phyloP scores from a whole-genome alignment of 2,888 invertebrate genomes.

The Stenchaetothrips biformis region DNA sequence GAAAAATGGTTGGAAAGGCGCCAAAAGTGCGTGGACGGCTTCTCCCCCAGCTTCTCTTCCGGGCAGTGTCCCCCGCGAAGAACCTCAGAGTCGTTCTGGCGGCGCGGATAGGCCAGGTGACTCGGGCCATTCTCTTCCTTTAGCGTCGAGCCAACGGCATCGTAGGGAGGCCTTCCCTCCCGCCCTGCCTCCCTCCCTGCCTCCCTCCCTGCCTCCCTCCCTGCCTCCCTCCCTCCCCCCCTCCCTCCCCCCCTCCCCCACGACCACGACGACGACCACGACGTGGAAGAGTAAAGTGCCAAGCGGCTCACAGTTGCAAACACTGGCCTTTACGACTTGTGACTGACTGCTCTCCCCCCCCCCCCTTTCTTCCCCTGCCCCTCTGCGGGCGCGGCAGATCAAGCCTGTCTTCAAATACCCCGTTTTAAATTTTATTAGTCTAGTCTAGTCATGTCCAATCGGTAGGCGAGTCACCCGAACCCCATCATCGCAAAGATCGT shows the following conservation, averaged over 20 bases:
- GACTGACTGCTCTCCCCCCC: not conserved
- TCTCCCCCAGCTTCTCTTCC: slow-evolving; percentile 11
- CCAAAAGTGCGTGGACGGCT: too few relatives aligned
- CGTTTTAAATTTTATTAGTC: too few relatives aligned
- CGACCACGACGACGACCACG: too few relatives aligned
- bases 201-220: not conserved
- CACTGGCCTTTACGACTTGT: not conserved
- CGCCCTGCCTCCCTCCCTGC: slow-evolving; percentile 2
- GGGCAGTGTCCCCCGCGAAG: not conserved
- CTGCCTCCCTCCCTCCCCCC: not conserved
- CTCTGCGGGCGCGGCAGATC: not conserved
- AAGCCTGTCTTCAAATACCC: too few relatives aligned
- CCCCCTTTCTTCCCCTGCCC: not conserved
- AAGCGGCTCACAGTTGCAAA: not conserved
- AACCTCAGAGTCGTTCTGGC: not conserved
- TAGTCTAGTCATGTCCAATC: too few relatives aligned
- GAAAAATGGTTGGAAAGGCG: not conserved
- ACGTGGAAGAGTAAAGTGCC: not conserved
- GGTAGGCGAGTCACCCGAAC: too few relatives aligned
- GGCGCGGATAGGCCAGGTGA: too few relatives aligned
- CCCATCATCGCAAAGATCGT: too few relatives aligned
- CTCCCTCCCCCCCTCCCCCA: not conserved
- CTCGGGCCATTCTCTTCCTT: too few relatives aligned
- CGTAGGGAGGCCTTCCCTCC: not conserved
- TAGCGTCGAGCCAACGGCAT: too few relatives aligned